Base-by-base conservation (phyloP, 2,888 invertebrate species). In the Polydrusus pterygomalis region DNA sequence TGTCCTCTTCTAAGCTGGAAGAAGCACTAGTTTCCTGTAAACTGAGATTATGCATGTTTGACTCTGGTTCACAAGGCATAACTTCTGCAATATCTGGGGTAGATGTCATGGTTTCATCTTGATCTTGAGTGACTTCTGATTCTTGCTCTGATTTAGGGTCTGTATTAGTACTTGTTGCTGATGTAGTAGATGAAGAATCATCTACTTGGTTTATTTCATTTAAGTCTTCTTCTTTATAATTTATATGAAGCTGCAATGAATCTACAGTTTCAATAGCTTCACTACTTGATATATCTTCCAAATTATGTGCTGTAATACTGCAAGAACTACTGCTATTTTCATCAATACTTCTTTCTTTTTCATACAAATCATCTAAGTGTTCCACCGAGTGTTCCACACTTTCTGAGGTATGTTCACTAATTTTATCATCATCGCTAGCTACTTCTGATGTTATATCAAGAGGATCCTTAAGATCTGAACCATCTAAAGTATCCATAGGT, bases 261-360 rank as follows among this genome's bases (percentile, higher is more conserved):
- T 83, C 83, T 34, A 83, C 83, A 11, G 83, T 83, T 77, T 83
- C 82, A 45, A 83, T 82, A 64, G 81, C 80, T 63, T 80, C 80
- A 75, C 79, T 82, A 25, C 80, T 82, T 8, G 80, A 79, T 43
- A 82, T 80, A 62, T 83, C 83, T 34, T 82, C 80, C 54, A 81
- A 77, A 64, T 82, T 81, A 2, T 80, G 75, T 34, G 76, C 77
- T 38, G 80, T 77, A 25, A 79, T 78, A 56, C 82, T 82, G 34
- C 81, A 81, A 64, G 81, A 81, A 74, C 82, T 82, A 67, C 83
- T 83, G 68, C 78, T 80, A 67, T 79, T 79, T 63, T 80, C 79
- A 71, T 79, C 79, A 18, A 74, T 65, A 15, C 70, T 73, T 67
- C 71, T 69, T 8, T 80, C 80, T 67, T 82, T 81, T 65, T 81